A percentile compares a stretch with the other conserved stretches of the same genome.
These are phyloP conservation scores for Athene cunicularia DNA, from an alignment of 2,113 vertebrate genomes.

Conservation along the genomic window DNA sequence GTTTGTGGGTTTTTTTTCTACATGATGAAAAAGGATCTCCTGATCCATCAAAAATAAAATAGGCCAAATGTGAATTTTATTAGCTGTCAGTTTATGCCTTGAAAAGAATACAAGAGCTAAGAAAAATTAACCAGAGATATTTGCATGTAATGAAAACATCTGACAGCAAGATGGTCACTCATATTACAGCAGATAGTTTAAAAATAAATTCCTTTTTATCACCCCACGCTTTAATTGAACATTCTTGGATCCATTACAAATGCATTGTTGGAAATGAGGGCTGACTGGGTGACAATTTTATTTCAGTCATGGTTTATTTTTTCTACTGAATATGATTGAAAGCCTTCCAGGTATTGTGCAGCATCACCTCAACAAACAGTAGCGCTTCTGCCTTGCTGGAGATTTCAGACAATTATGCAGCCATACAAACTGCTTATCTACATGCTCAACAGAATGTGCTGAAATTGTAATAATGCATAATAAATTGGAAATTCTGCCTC, in stretches of 20 bases:
- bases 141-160: not conserved
- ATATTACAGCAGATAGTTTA: not conserved
- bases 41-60: not conserved
- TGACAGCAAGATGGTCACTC: not conserved
- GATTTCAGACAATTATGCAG: not conserved
- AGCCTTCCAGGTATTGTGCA: not conserved
- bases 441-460: not conserved
- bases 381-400: not conserved
- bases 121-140: not conserved
- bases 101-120: not conserved
- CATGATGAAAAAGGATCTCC: not conserved
- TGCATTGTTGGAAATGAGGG: not conserved
- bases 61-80: not conserved
- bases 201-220: not conserved
- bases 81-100: not conserved
- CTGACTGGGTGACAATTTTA: not conserved
- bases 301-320: not conserved
- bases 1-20: not conserved
- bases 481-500: not conserved
- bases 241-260: not conserved
- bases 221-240: not conserved
- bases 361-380: not conserved
- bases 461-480: not conserved
- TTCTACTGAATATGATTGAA: not conserved
- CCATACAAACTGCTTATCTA: not conserved